A percentile compares a stretch with the other conserved stretches of the same genome.
Evolutionary conservation across 2,113 vertebrate species (phyloP).

Genomic region (Collichthys lucidus): DNA sequence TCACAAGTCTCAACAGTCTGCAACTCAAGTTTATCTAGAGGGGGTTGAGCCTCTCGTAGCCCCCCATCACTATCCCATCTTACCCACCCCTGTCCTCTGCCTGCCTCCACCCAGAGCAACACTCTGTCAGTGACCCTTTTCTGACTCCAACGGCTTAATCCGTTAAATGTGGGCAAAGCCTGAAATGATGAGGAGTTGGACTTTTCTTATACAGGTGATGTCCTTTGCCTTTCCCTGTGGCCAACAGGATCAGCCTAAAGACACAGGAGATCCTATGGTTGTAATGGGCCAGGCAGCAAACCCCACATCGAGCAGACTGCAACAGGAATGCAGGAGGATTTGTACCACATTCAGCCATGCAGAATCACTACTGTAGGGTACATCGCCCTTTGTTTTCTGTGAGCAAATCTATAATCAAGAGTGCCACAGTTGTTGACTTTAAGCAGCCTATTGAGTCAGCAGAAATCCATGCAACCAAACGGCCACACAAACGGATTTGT

Average conservation of each 20-base stretch:
- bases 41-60: constrained; percentile 58
- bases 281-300: constrained; percentile 42
- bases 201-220: constrained; percentile 70
- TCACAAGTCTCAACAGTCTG: constrained; percentile 80
- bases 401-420: not conserved
- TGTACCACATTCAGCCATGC: constrained; percentile 32
- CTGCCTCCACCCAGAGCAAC: constrained; percentile 55
- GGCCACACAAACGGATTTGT: not conserved
- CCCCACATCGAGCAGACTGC: constrained; percentile 31
- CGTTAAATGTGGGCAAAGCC: constrained; percentile 78
- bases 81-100: constrained; percentile 57
- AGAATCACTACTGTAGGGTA: not conserved
- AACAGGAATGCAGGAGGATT: constrained; percentile 47
- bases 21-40: constrained; percentile 76
- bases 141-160: constrained; percentile 75
- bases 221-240: constrained; percentile 63
- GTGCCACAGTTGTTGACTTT: not conserved
- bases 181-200: constrained; percentile 77
- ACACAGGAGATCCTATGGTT: constrained; percentile 48
- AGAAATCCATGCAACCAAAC: not conserved
- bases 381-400: constrained; percentile 8
- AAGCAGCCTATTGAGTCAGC: not conserved
- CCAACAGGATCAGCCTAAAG: constrained; percentile 56
- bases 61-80: constrained; percentile 56
- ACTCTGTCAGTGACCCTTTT: constrained; percentile 71